Evolutionary conservation across 2,888 invertebrate genomes (phyloP).

Genomic region (Fabriciana adippe): DNA sequence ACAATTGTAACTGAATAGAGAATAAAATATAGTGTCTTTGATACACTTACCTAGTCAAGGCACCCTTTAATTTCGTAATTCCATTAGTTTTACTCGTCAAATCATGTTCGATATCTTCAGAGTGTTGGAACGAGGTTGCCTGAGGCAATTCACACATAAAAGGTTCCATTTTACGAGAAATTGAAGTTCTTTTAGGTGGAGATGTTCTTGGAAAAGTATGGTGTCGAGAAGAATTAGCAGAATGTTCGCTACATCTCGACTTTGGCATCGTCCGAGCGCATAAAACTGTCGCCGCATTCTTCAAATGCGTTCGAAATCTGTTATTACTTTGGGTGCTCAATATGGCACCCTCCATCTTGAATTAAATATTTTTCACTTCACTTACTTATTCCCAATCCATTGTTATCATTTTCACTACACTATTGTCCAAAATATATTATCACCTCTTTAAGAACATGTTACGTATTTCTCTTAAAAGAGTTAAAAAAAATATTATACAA

Average conservation of each 20-base stretch:
- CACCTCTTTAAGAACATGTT: conserved; percentile 17
- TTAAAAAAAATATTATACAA: too few relatives aligned
- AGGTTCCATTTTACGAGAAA: conserved; percentile 69
- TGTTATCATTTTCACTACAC: conserved; percentile 45
- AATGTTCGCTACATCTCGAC: conserved; percentile 67
- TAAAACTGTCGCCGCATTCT: conserved; percentile 75
- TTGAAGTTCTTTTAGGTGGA: conserved; percentile 64
- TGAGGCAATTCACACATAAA: conserved; percentile 55
- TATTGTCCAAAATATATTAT: conserved; percentile 24
- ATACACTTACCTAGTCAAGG: conserved; percentile 65
- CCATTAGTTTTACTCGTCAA: conserved; percentile 54
- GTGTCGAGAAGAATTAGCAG: conserved; percentile 61
- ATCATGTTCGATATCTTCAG: conserved; percentile 53
- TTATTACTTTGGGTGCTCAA: conserved; percentile 75
- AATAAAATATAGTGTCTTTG: neutral
- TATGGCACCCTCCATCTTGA: conserved; percentile 79
- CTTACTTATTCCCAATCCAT: conserved; percentile 68
- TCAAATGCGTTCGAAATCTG: conserved; percentile 72
- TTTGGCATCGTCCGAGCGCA: conserved; percentile 76
- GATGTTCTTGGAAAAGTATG: conserved; percentile 73
- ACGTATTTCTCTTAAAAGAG: neutral
- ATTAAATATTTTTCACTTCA: conserved; percentile 45
- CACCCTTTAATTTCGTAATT: conserved; percentile 64
- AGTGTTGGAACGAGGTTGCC: conserved; percentile 50
- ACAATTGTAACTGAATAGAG: neutral